Percentiles rank a stretch among this genome's conserved stretches.
Evolutionary conservation across 2,888 invertebrate species (phyloP).

Genomic region (Epinotia bilunana): DNA sequence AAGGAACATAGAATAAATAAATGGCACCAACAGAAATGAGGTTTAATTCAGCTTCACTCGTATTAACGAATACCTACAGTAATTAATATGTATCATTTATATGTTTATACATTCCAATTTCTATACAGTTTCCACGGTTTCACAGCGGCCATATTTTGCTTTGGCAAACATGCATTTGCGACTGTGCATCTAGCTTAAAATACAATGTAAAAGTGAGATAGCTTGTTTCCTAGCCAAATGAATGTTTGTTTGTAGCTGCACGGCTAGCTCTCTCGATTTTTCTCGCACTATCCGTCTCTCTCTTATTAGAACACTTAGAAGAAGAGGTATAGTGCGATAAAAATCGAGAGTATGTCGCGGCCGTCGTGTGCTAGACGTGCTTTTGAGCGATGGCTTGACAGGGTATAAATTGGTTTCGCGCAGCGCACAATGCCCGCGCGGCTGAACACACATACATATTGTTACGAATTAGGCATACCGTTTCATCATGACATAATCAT

Average conservation of each 20-base stretch:
- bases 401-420: constrained; percentile 68
- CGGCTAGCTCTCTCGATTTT: too few species aligned
- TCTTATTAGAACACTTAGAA: too few species aligned
- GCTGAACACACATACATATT: constrained; percentile 67
- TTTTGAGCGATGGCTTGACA: constrained; percentile 58
- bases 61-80: too few species aligned
- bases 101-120: not conserved
- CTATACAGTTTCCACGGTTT: not conserved
- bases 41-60: not conserved
- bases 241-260: constrained; percentile 47
- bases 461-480: constrained; percentile 65
- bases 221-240: not conserved
- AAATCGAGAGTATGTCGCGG: too few species aligned
- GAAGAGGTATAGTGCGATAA: too few species aligned
- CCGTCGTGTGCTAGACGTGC: too few species aligned
- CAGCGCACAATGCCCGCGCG: constrained; percentile 66
- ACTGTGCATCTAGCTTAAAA: not conserved
- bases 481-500: constrained; percentile 68
- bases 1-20: not conserved
- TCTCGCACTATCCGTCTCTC: too few species aligned
- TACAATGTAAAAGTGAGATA: not conserved
- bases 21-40: not conserved
- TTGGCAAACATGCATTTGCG: constrained; percentile 3
- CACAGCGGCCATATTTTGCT: constrained; percentile 2
- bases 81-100: not conserved